Evolutionary conservation across 2,113 vertebrate species (phyloP).

Genomic region (Pseudorasbora parva): DNA sequence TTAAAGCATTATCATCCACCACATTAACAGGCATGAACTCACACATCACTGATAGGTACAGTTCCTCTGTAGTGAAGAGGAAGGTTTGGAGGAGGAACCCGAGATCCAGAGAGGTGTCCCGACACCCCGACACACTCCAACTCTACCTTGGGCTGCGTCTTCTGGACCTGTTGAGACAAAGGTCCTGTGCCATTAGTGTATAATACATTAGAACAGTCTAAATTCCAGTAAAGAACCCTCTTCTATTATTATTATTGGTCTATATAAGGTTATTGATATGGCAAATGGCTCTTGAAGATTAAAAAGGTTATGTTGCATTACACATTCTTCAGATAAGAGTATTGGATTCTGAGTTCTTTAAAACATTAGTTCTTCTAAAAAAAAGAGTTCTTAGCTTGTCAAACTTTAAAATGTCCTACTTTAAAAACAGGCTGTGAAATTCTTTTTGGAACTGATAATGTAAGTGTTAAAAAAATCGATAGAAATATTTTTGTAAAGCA

Average conservation of each 20-base stretch:
- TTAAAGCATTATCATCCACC: background rate
- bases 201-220: background rate
- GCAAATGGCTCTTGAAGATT: background rate
- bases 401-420: background rate
- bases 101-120: slow-evolving; percentile 64
- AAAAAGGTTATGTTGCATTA: no score
- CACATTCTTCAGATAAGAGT: no score
- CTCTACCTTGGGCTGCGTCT: slow-evolving; percentile 70
- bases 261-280: background rate
- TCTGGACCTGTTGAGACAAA: background rate
- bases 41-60: slow-evolving; percentile 70
- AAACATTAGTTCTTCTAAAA: background rate
- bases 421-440: no score
- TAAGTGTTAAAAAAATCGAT: no score
- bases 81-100: slow-evolving; percentile 62
- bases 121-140: slow-evolving; percentile 70
- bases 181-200: background rate
- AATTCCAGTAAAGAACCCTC: no score
- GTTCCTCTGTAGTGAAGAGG: slow-evolving; percentile 60
- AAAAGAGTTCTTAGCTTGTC: background rate
- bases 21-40: slow-evolving; percentile 49
- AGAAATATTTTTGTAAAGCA: no score
- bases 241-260: background rate
- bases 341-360: background rate
- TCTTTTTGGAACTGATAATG: no score